A percentile compares a stretch with the other conserved stretches of the same genome.
These are phyloP conservation scores for Cephus rjabovi DNA, from an alignment of 2,888 invertebrate species.

Conservation along the genomic window DNA sequence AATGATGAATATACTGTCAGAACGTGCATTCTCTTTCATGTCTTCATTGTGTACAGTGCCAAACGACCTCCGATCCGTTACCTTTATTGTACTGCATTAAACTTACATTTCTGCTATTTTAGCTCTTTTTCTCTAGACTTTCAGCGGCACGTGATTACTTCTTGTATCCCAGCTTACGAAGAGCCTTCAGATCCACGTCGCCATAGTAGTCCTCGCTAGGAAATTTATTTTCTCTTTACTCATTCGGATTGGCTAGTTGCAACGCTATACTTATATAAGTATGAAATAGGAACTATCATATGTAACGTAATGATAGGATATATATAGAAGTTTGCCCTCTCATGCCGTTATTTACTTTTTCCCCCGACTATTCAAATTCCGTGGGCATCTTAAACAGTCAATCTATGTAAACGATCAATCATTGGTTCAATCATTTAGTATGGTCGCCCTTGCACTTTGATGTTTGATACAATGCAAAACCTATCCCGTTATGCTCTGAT, in stretches of 20 bases:
- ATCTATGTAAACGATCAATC: not conserved
- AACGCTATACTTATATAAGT: not conserved
- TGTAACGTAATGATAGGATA: not conserved
- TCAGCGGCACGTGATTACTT: slow-evolving; percentile 46
- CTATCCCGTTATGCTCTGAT: not conserved
- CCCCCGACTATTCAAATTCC: not conserved
- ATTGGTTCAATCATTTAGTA: not conserved
- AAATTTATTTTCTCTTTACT: slow-evolving; percentile 23
- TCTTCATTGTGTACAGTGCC: not conserved
- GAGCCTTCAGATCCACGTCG: slow-evolving; percentile 87
- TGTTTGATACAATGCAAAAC: not conserved
- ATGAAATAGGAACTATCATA: not conserved
- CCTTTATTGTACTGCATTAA: not conserved
- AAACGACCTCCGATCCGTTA: not conserved
- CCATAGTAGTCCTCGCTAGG: slow-evolving; percentile 92
- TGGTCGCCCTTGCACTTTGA: not conserved
- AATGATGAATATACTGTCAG: slow-evolving; percentile 11
- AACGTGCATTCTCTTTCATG: slow-evolving; percentile 7
- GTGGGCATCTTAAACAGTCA: not conserved
- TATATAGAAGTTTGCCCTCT: not conserved
- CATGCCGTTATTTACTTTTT: not conserved
- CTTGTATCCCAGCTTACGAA: slow-evolving; percentile 85
- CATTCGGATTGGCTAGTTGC: not conserved
- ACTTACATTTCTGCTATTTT: not conserved
- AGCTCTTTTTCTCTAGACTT: not conserved